Evolutionary conservation across 2,113 vertebrate genomes (phyloP), one percentile per base, ranked within the genome.

Genomic region (Camarhynchus parvulus): DNA sequence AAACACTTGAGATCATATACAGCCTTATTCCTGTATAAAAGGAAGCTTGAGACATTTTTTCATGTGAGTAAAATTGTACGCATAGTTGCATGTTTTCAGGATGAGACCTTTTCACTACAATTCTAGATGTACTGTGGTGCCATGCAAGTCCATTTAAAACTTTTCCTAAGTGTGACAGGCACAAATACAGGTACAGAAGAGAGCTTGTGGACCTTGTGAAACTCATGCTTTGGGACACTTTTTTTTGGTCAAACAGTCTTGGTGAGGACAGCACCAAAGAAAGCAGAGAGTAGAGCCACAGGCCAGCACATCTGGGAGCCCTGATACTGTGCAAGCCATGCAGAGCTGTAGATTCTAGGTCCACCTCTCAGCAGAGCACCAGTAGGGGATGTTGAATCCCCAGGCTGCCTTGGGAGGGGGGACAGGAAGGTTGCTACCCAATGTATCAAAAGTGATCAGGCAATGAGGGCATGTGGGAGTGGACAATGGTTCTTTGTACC

Each of bases 261-360:
- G 1, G 33, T 17, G 67, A 92, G 52, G 41, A 31, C 24, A 41
- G 35, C 47, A 39, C 28, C 27, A 59, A 84, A 33, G 53, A 59
- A 63, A 0, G 2, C 0, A 10, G 39, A 17, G 7, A 42, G 7
- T 9, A 24, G 20, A 74, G 56, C 47, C 4, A 2, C n/a, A 33
- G 56, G 55, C 7, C 7, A 28, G 33, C 10, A 20, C 3, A 4
- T 21, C 3, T 24, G 16, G 46, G 44, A 66, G n/a, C 21, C 30
- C 27, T 2, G 6, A 33, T 5, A 15, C 12, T 8, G 13, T 30
- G 13, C 44, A 52, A 67, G 56, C 33, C 39, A 25, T 6, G 42
- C 23, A 42, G 2, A 82, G 31, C 44, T 69, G n/a, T 5, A 49
- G 46, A 23, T 91, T 68, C 79, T 77, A 21, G 1, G 7, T 39